Evolutionary conservation across 2,113 vertebrate species (phyloP).

Genomic region (Apeltes quadracus): DNA sequence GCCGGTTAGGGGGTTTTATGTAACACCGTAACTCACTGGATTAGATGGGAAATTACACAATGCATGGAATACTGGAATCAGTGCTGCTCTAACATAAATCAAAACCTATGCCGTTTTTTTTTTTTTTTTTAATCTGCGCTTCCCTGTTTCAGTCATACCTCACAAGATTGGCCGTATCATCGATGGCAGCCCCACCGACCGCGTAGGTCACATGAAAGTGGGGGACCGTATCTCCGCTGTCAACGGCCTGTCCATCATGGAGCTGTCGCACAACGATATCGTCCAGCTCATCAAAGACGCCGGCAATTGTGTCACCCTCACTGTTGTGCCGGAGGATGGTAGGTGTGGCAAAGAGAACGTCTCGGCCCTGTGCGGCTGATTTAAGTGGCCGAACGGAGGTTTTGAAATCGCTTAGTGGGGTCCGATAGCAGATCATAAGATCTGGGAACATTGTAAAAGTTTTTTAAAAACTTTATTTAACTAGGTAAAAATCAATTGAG

Average conservation of each 20-base stretch:
- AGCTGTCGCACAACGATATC: slow-evolving; percentile 93
- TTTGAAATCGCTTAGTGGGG: neutral
- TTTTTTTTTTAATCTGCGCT: too few relatives aligned
- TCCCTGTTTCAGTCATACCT: slow-evolving; percentile 87
- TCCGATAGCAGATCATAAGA: neutral
- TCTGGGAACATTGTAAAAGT: neutral
- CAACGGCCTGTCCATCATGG: slow-evolving; percentile 91
- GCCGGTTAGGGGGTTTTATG: too few relatives aligned
- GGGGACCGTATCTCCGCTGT: slow-evolving; percentile 96
- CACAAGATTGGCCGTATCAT: slow-evolving; percentile 99
- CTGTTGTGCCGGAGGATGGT: slow-evolving; percentile 95
- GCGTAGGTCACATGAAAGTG: slow-evolving; percentile 90
- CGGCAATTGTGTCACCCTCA: slow-evolving; percentile 89
- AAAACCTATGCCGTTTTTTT: too few relatives aligned
- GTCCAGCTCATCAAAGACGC: slow-evolving; percentile 98
- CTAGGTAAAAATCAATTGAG: too few relatives aligned
- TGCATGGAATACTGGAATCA: neutral
- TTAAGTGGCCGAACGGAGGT: neutral
- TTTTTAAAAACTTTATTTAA: too few relatives aligned
- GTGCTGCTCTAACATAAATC: neutral
- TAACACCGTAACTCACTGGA: too few relatives aligned
- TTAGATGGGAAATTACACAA: neutral
- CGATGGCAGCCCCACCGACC: slow-evolving; percentile 94
- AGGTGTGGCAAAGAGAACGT: slow-evolving; percentile 15
- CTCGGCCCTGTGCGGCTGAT: neutral